These are phyloP conservation scores for Drosophila heteroneura DNA, from an alignment of 2,888 invertebrate species.

Conservation along the genomic window DNA sequence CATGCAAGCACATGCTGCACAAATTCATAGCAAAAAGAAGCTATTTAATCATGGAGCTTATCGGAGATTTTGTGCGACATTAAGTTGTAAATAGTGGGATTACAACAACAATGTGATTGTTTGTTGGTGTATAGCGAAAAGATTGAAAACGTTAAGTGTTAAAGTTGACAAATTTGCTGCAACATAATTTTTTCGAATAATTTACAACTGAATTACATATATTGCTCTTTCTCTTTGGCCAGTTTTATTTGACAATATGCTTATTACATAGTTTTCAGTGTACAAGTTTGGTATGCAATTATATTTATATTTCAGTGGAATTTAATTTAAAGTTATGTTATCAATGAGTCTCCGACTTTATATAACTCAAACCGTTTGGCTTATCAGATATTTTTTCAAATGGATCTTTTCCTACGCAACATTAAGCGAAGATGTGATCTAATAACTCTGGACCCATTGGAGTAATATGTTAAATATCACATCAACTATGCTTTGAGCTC, in stretches of 20 bases:
- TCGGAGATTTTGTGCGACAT: slow-evolving; percentile 27
- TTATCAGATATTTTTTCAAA: neutral
- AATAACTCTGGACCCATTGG: neutral
- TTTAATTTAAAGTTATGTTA: neutral
- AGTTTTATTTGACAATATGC: neutral
- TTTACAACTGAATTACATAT: neutral
- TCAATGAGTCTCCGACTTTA: neutral
- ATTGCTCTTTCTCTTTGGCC: neutral
- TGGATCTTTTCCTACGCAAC: neutral
- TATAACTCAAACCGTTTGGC: neutral
- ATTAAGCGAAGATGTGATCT: neutral
- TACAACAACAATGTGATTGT: neutral
- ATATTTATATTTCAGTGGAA: neutral
- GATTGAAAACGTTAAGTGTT: neutral
- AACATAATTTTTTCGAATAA: neutral
- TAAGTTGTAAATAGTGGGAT: slow-evolving; percentile 22
- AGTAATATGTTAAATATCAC: neutral
- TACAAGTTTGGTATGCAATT: neutral
- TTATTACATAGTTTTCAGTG: neutral
- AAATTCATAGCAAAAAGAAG: neutral
- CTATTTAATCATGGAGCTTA: slow-evolving; percentile 27
- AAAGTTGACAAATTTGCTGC: neutral
- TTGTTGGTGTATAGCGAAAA: neutral
- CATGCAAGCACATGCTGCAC: slow-evolving; percentile 21
- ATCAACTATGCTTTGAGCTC: neutral